Evolutionary conservation across 2,797 vertebrate species (phyloP).

Genomic region (Eulemur rubriventer): DNA sequence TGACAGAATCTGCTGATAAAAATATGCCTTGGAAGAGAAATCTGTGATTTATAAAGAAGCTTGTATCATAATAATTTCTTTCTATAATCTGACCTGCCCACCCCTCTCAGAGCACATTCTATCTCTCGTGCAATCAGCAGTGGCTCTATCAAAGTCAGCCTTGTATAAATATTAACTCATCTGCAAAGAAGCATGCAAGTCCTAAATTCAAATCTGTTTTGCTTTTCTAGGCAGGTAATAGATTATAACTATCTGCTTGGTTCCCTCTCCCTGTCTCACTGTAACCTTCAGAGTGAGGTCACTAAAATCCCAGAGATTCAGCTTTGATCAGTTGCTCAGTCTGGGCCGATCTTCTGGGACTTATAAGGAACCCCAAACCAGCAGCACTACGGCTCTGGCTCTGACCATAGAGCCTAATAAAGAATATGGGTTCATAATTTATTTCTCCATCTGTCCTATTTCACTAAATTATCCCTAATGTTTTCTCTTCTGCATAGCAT

Average conservation of each 20-base stretch:
- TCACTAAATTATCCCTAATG: not conserved
- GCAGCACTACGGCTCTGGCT: not conserved
- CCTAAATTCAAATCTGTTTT: conserved; percentile 57
- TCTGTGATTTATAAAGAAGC: conserved; percentile 37
- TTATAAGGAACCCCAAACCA: not conserved
- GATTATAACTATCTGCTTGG: conserved; percentile 1
- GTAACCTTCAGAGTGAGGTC: conserved; percentile 5
- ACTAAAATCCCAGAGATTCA: not conserved
- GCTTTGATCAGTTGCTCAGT: not conserved
- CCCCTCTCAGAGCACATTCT: not conserved
- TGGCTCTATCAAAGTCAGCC: conserved; percentile 44
- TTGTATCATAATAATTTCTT: conserved; percentile 57
- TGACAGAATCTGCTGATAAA: conserved; percentile 55
- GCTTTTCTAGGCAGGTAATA: conserved; percentile 25
- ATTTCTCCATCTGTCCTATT: not conserved
- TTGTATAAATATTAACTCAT: conserved; percentile 70
- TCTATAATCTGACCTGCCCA: conserved; percentile 54
- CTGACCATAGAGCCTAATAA: not conserved
- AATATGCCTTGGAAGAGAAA: conserved; percentile 52
- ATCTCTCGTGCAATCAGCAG: conserved; percentile 17
- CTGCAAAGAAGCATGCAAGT: conserved; percentile 48
- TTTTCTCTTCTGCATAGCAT: not conserved
- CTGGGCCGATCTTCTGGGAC: not conserved
- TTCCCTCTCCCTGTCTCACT: not conserved
- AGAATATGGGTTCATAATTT: not conserved